Conservation (phyloP, 2,888 invertebrate species). For the Melikaiella ostensackeni region DNA sequence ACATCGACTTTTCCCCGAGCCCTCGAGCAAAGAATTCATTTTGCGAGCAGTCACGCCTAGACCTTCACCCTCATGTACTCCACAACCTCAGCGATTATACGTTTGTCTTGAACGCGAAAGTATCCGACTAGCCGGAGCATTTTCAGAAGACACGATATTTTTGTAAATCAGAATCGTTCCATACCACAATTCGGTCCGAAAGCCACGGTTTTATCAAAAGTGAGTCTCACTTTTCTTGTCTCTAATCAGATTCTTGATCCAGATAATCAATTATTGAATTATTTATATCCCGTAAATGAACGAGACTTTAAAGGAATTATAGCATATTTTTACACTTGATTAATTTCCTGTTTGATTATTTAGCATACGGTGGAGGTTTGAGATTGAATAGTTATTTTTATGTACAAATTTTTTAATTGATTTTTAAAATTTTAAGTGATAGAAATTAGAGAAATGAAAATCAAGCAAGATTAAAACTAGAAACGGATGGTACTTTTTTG, state of each 20-base stretch:
- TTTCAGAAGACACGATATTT: slow-evolving; percentile 87
- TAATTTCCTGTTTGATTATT: background rate
- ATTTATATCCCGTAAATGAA: background rate
- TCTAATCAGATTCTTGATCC: background rate
- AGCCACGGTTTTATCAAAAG: background rate
- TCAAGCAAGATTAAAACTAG: background rate
- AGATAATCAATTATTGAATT: background rate
- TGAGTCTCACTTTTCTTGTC: background rate
- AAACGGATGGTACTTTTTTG: background rate
- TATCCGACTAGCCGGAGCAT: slow-evolving; percentile 87
- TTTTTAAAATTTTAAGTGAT: too few species aligned
- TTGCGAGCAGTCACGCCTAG: slow-evolving; percentile 81
- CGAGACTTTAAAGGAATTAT: background rate
- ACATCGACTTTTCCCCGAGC: slow-evolving; percentile 78
- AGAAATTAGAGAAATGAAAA: background rate
- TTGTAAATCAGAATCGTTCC: slow-evolving; percentile 69
- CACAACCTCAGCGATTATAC: slow-evolving; percentile 84
- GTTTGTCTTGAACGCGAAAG: slow-evolving; percentile 84
- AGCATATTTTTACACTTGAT: background rate
- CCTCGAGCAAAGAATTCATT: slow-evolving; percentile 83
- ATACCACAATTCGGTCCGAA: background rate
- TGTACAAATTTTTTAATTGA: too few species aligned
- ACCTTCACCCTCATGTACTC: slow-evolving; percentile 81
- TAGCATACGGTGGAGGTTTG: background rate
- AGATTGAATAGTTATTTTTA: too few species aligned